Evolutionary conservation across 2,113 vertebrate genomes (phyloP), one percentile per base, ranked within the genome.

Genomic region (Nansenia antarctica): DNA sequence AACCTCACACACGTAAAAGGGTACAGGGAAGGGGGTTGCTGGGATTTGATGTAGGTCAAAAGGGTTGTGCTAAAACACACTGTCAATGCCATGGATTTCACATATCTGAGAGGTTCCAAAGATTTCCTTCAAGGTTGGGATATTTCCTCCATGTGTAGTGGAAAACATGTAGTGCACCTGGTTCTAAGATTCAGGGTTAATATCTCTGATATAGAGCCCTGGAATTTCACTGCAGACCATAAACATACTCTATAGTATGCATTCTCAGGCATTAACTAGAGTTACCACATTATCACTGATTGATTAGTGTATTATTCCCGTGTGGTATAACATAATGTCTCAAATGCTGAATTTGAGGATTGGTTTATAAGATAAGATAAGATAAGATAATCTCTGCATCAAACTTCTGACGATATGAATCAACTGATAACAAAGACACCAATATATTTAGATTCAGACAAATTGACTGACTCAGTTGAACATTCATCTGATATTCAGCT

Each of bases 31-130:
- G 24, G 14, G 3, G 12, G 31, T 20, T 18, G 45, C 45, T 9
- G 11, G 27, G 26, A 24, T 5, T 52, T 35, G 59, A 31, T 66
- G 18, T 57, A 52, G 65, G 66, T 63, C 29, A 68, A 26, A n/a
- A 22, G 24, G 30, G 60, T 64, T 62, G 27, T 69, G 72, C 57
- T 69, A 69, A 68, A 68, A 52, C 66, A 69, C 72, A 58, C 49
- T 64, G 72, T 32, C 27, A 74, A 55, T 24, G 49, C 65, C 27
- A 65, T 30, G 49, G 62, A 49, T 55, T 61, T 27, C 72, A 61
- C 55, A 52, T 55, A 42, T 29, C 45, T 54, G 27, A 39, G n/a
- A 27, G 62, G 37, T 47, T 52, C 64, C 15, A 45, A 35, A 53
- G 27, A 27, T 14, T 53, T 20, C 29, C 9, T 18, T 35, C 29